phyloP scores from a whole-genome alignment of 2,113 vertebrate genomes.

The Maylandia zebra region DNA sequence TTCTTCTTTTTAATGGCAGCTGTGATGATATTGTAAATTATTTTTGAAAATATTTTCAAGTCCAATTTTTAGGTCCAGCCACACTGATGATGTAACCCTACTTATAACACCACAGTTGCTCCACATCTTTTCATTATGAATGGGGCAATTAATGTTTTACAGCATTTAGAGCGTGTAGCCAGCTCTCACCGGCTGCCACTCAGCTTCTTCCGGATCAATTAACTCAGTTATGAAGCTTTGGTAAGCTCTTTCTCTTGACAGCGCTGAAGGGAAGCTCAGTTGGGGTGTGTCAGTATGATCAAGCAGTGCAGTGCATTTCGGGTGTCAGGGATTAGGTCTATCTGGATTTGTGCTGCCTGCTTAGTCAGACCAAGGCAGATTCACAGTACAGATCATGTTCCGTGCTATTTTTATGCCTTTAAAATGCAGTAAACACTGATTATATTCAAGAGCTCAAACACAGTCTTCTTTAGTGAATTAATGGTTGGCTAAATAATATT shows the following conservation, averaged over 20 bases:
- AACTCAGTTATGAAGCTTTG: neutral
- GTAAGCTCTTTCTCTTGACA: conserved; percentile 2
- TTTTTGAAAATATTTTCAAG: neutral
- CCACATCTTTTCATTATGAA: neutral
- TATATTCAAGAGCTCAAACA: neutral
- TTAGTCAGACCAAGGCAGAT: neutral
- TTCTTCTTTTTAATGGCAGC: neutral
- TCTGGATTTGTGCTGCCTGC: neutral
- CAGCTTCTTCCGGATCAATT: conserved; percentile 15
- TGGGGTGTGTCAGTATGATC: neutral
- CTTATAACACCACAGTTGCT: neutral
- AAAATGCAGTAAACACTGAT: neutral
- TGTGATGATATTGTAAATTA: neutral
- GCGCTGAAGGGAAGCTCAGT: neutral
- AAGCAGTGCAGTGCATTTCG: neutral
- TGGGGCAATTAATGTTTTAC: neutral
- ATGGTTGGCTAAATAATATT: neutral
- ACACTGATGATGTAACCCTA: neutral
- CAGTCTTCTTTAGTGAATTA: neutral
- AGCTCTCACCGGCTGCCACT: neutral
- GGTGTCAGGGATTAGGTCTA: conserved; percentile 14
- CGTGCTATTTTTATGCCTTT: neutral
- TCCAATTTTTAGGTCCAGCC: neutral
- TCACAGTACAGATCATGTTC: neutral
- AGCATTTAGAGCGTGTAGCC: neutral